A percentile compares a stretch with the other conserved stretches of the same genome.
Evolutionary conservation across 2,888 invertebrate species (phyloP).

Genomic region (Mactromeris polynyma): DNA sequence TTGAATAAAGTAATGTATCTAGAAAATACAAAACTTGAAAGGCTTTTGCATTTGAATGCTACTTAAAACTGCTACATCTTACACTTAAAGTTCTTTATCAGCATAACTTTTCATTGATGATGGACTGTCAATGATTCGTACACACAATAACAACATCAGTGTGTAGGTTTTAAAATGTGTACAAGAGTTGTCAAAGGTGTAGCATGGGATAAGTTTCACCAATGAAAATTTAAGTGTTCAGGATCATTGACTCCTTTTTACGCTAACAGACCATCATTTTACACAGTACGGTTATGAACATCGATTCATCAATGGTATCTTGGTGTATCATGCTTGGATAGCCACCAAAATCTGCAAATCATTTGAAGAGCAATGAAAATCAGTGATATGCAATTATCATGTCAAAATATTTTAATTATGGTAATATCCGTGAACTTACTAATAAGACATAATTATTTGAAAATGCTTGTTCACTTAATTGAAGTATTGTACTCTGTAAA

Average conservation of each 20-base stretch:
- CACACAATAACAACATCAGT: background rate
- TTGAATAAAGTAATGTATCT: too few species aligned
- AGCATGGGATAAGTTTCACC: background rate
- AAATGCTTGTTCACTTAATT: background rate
- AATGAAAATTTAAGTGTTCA: background rate
- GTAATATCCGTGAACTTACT: background rate
- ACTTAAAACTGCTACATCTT: too few species aligned
- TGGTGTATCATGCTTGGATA: background rate
- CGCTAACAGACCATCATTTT: background rate
- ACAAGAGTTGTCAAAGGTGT: background rate
- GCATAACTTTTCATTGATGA: too few species aligned
- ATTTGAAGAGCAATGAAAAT: background rate
- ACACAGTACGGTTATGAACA: background rate
- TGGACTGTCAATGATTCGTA: background rate
- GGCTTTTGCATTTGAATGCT: too few species aligned
- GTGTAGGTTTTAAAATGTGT: background rate
- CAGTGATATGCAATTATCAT: conserved; percentile 19
- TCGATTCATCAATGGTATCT: background rate
- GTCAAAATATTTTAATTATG: conserved; percentile 16
- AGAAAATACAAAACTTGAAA: too few species aligned
- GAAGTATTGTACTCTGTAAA: background rate
- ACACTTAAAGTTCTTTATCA: too few species aligned
- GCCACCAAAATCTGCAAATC: background rate
- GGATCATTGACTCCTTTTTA: background rate
- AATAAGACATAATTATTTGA: background rate